Evolutionary conservation across 2,113 vertebrate genomes (phyloP), one percentile per base, ranked within the genome.

Genomic region (Triplophysa tibetana): DNA sequence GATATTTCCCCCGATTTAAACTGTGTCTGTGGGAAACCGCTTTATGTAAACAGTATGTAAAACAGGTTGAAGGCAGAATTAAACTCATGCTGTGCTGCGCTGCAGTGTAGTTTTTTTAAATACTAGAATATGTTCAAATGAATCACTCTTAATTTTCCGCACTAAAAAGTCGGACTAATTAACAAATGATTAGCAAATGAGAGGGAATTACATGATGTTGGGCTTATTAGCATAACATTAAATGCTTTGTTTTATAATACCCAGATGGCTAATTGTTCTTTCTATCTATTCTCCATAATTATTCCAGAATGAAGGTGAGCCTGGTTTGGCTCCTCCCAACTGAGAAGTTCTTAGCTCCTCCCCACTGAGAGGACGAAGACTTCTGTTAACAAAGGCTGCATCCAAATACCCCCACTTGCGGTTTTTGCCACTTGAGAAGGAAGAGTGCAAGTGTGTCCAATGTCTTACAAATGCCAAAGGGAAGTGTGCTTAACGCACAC

Each of bases 141-240:
- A 87, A 90, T 90, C 86, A 70, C 87, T 88, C 77, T 66, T 86
- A 84, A 89, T 85, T 70, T 84, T 82, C 87, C 75, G 85, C 85
- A 66, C 85, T 81, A 81, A 82, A 83, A 88, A 87, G 81, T 87
- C 85, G 81, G 21, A 75, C 89, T 90, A 92, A 92, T 92, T 91
- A 92, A 85, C 73, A 1, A 82, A 85, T 86, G 86, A 90, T 91
- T 91, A 91, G 88, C 83, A 81, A 88, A 88, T 86, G 87, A 90
- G 87, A 80, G 74, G 81, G 85, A 91, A 91, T 90, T 86, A 87
- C 86, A 84, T 67, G 79, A 88, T 91, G 88, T 92, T 86, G 70
- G 80, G 88, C 85, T 91, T 88, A 92, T 91, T 92, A 92, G 83
- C 89, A 89, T 88, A 89, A 84, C 91, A 90, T 88, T 85, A 92